Evolutionary conservation across 1,140 invertebrate genomes (phyloP).

Genomic region (Venustaconcha ellipsiformis): DNA sequence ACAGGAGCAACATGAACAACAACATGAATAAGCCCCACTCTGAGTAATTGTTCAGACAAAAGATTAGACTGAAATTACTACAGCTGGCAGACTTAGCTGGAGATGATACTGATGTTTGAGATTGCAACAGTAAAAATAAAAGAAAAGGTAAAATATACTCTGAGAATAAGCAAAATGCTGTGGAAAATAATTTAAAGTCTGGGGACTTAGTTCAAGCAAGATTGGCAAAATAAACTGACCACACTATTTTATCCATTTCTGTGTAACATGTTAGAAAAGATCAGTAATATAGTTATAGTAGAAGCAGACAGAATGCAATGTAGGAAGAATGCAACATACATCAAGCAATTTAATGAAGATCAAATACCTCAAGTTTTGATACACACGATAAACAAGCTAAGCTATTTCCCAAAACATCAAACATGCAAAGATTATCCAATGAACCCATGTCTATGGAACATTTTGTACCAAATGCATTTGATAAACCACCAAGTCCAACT

Average conservation of each 20-base stretch:
- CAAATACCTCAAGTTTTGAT: too few species aligned
- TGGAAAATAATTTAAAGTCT: background rate
- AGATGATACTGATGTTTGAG: background rate
- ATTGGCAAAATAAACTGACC: background rate
- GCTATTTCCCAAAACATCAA: too few species aligned
- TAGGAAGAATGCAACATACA: background rate
- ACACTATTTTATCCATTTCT: conserved; percentile 2
- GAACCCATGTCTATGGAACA: too few species aligned
- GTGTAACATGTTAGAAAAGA: background rate
- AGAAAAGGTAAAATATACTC: background rate
- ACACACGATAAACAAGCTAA: too few species aligned
- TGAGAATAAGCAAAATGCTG: background rate
- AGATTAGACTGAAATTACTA: conserved; percentile 8
- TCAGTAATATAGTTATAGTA: background rate
- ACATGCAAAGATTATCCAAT: too few species aligned
- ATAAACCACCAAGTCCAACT: too few species aligned
- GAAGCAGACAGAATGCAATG: background rate
- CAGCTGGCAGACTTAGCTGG: background rate
- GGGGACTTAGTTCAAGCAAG: background rate
- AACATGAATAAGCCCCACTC: conserved; percentile 23
- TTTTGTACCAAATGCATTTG: too few species aligned
- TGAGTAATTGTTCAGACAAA: conserved; percentile 6
- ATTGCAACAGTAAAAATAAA: background rate
- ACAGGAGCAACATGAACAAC: conserved; percentile 40
- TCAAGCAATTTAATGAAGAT: background rate